phyloP scores from a whole-genome alignment of 92 coral and sea anemone genomes.

The Umimayanthus kanabou region DNA sequence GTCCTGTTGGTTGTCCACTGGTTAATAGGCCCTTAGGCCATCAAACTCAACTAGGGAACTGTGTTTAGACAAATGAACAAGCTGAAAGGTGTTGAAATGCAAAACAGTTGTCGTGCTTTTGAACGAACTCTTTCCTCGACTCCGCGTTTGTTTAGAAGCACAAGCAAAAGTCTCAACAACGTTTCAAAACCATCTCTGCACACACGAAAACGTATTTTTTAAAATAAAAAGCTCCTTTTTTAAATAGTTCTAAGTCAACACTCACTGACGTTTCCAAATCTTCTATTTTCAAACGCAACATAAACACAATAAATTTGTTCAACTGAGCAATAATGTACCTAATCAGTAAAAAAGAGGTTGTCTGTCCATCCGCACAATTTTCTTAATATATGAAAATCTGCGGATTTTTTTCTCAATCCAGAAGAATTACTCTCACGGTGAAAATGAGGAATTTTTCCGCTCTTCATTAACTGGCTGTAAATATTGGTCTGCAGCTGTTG shows the following conservation, averaged over 20 bases:
- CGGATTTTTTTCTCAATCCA: neutral
- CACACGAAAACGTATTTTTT: neutral
- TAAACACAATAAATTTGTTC: neutral
- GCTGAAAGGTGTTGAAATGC: neutral
- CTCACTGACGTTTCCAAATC: neutral
- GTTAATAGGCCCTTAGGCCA: neutral
- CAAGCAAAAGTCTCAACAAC: neutral
- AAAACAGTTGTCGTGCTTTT: neutral
- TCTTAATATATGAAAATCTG: neutral
- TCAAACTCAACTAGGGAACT: neutral
- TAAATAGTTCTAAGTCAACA: neutral
- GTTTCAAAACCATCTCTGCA: neutral
- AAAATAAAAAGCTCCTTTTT: neutral
- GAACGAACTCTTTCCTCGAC: neutral
- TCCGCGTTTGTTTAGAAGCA: neutral
- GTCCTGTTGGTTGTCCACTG: neutral
- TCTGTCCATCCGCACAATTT: neutral
- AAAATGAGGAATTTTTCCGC: neutral
- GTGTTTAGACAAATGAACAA: constrained; percentile 2
- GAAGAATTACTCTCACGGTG: neutral
- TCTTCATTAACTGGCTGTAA: neutral
- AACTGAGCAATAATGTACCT: neutral
- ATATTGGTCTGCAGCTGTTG: constrained; percentile 1
- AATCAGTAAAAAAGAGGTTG: neutral
- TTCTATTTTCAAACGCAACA: constrained; percentile 4